A percentile compares a stretch with the other conserved stretches of the same genome.
These are phyloP conservation scores for Neogale vison DNA, from an alignment of 2,113 vertebrate genomes.

Conservation along the genomic window DNA sequence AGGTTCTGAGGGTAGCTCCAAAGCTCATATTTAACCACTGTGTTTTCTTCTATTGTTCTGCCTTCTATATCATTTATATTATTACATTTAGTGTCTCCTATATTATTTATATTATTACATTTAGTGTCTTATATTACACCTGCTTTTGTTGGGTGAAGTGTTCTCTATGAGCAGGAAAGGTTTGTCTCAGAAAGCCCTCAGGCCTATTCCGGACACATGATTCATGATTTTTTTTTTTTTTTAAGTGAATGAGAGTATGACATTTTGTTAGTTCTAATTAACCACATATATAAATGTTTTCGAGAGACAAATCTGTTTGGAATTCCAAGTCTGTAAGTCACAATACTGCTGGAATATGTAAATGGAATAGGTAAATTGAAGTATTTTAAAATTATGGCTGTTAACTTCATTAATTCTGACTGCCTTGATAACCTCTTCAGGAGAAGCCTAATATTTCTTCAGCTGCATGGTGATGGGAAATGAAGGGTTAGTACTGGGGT, in stretches of 20 bases:
- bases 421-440: background rate
- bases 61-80: background rate
- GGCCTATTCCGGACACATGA: background rate
- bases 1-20: background rate
- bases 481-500: background rate
- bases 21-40: background rate
- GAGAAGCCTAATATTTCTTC: conserved; percentile 20
- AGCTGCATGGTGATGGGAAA: background rate
- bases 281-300: background rate
- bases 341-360: background rate
- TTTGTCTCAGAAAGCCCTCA: background rate
- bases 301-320: conserved; percentile 32
- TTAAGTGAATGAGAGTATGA: background rate
- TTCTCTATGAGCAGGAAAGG: background rate
- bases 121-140: background rate
- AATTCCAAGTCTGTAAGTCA: conserved; percentile 31
- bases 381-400: conserved; percentile 36
- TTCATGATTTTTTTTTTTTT: background rate
- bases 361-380: conserved; percentile 2
- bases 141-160: background rate
- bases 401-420: conserved; percentile 31
- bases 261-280: conserved; percentile 2
- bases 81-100: too few species aligned
- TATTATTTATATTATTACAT: background rate
- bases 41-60: background rate